Evolutionary conservation across 2,797 vertebrate genomes (phyloP).

Genomic region (Anguilla marmorata): DNA sequence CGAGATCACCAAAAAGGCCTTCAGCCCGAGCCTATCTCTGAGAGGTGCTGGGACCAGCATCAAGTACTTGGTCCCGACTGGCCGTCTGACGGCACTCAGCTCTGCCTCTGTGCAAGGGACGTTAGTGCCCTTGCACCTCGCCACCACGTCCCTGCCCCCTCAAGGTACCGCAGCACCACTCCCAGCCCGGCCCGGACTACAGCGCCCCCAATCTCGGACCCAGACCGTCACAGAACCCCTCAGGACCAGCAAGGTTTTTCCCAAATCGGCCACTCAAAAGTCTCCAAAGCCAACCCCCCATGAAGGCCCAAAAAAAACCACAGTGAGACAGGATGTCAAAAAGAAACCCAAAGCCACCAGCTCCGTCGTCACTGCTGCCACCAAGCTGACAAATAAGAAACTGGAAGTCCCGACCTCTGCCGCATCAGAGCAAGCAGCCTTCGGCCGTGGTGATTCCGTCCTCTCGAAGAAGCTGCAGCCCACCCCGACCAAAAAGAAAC

Average conservation of each 20-base stretch:
- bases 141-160: conserved; percentile 43
- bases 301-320: conserved; percentile 36
- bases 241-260: conserved; percentile 39
- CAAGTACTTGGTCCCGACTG: conserved; percentile 42
- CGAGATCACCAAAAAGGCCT: conserved; percentile 57
- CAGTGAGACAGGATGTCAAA: conserved; percentile 34
- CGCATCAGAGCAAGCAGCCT: conserved; percentile 35
- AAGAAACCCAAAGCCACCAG: conserved; percentile 42
- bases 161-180: conserved; percentile 41
- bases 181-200: conserved; percentile 50
- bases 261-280: conserved; percentile 31
- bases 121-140: conserved; percentile 33
- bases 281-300: conserved; percentile 47
- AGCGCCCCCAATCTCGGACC: conserved; percentile 52
- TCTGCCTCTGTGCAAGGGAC: conserved; percentile 44
- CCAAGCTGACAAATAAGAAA: conserved; percentile 44
- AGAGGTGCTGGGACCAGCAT: conserved; percentile 49
- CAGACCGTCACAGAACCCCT: conserved; percentile 57
- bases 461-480: conserved; percentile 52
- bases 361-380: conserved; percentile 49
- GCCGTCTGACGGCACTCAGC: conserved; percentile 42
- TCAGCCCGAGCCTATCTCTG: conserved; percentile 49
- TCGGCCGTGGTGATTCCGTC: conserved; percentile 31
- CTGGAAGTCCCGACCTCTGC: conserved; percentile 43
- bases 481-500: conserved; percentile 57